These are phyloP conservation scores for Polypterus senegalus DNA, from an alignment of 2,113 vertebrate genomes.

Conservation along the genomic window DNA sequence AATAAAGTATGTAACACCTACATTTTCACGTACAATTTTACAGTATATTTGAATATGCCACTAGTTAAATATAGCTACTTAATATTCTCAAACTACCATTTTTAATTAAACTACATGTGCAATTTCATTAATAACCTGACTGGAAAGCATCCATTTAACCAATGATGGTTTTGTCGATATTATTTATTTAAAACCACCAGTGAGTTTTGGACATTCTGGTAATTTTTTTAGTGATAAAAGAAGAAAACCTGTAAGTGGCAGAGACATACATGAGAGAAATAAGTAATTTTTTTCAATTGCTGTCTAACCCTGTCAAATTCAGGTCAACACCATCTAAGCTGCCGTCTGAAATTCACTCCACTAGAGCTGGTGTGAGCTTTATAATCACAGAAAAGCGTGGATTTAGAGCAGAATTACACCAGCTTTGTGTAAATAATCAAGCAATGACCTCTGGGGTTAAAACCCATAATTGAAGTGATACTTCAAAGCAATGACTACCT, in stretches of 20 bases:
- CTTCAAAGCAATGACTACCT: constrained; percentile 95
- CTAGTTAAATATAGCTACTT: no score
- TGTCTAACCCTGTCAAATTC: constrained; percentile 74
- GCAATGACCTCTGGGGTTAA: constrained; percentile 92
- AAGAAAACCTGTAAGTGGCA: constrained; percentile 33
- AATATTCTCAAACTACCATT: no score
- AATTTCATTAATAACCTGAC: no score
- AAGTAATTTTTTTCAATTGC: constrained; percentile 46
- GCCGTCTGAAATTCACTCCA: constrained; percentile 66
- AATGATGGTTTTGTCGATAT: no score
- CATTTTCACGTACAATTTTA: no score
- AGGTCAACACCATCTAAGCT: constrained; percentile 67
- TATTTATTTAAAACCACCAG: no score
- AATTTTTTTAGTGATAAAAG: no score
- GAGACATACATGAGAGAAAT: constrained; percentile 54
- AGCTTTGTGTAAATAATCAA: constrained; percentile 97
- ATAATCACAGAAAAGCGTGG: constrained; percentile 70
- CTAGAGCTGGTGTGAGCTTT: constrained; percentile 56
- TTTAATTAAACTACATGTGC: no score
- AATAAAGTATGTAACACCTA: no score
- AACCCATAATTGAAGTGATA: constrained; percentile 96
- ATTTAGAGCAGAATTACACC: constrained; percentile 83
- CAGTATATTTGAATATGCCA: no score
- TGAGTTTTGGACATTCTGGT: no score
- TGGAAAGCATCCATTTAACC: no score